Evolutionary conservation across 2,888 invertebrate species (phyloP).

Genomic region (Sinotaia quadrata): DNA sequence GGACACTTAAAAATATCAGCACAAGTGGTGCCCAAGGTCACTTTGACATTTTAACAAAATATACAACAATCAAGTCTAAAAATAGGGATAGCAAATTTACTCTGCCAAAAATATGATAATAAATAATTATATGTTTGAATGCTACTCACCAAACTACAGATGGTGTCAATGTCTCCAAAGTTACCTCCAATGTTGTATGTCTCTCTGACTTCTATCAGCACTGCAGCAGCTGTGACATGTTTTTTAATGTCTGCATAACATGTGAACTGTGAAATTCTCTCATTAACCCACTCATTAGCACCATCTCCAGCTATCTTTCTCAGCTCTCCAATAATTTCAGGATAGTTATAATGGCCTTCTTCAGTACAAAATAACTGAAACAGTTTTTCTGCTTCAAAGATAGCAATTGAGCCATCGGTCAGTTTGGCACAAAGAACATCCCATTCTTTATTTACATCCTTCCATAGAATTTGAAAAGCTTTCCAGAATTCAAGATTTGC

Average conservation of each 20-base stretch:
- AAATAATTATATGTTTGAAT: too few relatives aligned
- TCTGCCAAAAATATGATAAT: too few relatives aligned
- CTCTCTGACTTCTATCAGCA: constrained; percentile 37
- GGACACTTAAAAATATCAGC: too few relatives aligned
- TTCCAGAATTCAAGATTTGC: constrained; percentile 1
- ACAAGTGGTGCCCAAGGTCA: too few relatives aligned
- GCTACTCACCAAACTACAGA: constrained; percentile 30
- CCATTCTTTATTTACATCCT: constrained; percentile 22
- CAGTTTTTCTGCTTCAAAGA: constrained; percentile 18
- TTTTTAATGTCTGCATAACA: constrained; percentile 35
- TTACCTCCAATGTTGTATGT: constrained; percentile 39
- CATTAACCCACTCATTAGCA: constrained; percentile 19
- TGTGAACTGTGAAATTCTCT: constrained; percentile 39
- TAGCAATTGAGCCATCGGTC: constrained; percentile 22
- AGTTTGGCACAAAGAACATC: constrained; percentile 15
- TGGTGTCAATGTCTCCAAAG: constrained; percentile 32
- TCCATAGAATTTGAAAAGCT: constrained; percentile 20
- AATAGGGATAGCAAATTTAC: too few relatives aligned
- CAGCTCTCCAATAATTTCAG: constrained; percentile 25
- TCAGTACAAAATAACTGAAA: constrained; percentile 18
- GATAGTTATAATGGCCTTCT: neutral
- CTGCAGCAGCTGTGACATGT: constrained; percentile 40
- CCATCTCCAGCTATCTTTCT: constrained; percentile 1
- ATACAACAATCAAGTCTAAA: too few relatives aligned
- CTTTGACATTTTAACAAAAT: too few relatives aligned